A percentile compares a stretch with the other conserved stretches of the same genome.
These are phyloP conservation scores for Criorhina ranunculi DNA, from an alignment of 2,888 invertebrate genomes.

Conservation along the genomic window DNA sequence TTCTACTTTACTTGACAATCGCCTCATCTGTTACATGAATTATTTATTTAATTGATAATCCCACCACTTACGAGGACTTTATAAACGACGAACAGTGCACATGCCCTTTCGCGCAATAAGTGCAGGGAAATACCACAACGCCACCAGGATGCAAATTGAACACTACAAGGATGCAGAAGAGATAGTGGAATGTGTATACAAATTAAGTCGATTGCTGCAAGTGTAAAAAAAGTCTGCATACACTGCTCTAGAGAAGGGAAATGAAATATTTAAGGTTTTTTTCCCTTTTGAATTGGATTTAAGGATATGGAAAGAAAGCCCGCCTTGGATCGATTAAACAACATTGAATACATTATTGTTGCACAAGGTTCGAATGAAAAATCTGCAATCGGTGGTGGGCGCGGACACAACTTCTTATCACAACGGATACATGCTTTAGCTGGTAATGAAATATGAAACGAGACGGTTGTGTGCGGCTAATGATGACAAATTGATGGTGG, in stretches of 20 bases:
- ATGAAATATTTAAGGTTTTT: not conserved
- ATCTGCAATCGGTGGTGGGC: not conserved
- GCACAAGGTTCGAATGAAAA: not conserved
- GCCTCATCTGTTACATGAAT: constrained; percentile 22
- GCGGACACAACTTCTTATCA: not conserved
- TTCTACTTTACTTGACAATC: not conserved
- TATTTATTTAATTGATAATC: constrained; percentile 39
- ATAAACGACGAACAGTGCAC: not conserved
- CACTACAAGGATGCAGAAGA: constrained; percentile 5
- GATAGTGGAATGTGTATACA: not conserved
- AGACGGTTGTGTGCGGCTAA: not conserved
- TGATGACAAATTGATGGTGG: not conserved
- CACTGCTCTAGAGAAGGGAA: not conserved
- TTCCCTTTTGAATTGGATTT: not conserved
- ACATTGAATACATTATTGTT: constrained; percentile 7
- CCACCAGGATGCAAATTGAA: constrained; percentile 4
- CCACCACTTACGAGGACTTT: constrained; percentile 11
- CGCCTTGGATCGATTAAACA: not conserved
- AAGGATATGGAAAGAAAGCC: constrained; percentile 4
- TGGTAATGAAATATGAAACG: constrained; percentile 3
- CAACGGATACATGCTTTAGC: not conserved
- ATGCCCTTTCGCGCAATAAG: not conserved
- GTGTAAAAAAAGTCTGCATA: constrained; percentile 11
- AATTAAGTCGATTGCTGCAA: constrained; percentile 3
- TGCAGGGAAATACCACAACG: not conserved